Base-by-base conservation (phyloP, 2,888 invertebrate species). In the Subacronicta megacephala region DNA sequence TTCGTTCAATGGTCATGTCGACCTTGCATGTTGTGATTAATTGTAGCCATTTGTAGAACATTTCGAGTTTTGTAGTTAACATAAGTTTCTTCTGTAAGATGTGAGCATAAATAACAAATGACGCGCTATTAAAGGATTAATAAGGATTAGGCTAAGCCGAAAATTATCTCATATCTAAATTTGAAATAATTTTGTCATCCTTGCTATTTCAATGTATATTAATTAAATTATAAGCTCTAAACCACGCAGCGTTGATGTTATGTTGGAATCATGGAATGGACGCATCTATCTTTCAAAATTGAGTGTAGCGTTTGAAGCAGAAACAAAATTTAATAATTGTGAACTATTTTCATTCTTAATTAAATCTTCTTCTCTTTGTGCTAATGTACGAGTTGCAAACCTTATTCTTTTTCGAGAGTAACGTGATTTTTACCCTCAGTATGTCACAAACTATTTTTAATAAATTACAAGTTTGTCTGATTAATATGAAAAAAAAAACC, bases 1-100 rank as follows among this genome's bases (percentile, higher is more conserved):
- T 72, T 87, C 81, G 85, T 80, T 80, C 87, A 85, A 78, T 83
- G 81, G 80, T 78, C 81, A 72, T 75, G 79, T 77, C 76, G 79
- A 87, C 84, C 84, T 85, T 82, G 81, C 72, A 61, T 69, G 71
- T 83, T 70, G 71, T 83, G 81, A 84, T 81, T 81, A 77, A 83
- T 83, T 81, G 75, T 72, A 56, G 45, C 62, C 70, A 72, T 77
- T 75, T 75, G 75, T 75, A 56, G 62, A 77, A 77, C 71, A 74
- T 69, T 68, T 62, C 44, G 49, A 62, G 56, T 76, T 64, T 62
- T 74, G 58, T 72, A 40, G 67, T 77, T 67, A 67, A 58, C 64
- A 65, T 68, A 55, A 60, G 44, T 68, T 71, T 56, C 38, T 54
- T 61, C 41, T 69, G 35, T 62, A 58, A 57, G 20, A 52, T 53